A percentile compares a stretch with the other conserved stretches of the same genome.
Evolutionary conservation across 2,888 invertebrate species (phyloP).

Genomic region (Thalpophila matura): DNA sequence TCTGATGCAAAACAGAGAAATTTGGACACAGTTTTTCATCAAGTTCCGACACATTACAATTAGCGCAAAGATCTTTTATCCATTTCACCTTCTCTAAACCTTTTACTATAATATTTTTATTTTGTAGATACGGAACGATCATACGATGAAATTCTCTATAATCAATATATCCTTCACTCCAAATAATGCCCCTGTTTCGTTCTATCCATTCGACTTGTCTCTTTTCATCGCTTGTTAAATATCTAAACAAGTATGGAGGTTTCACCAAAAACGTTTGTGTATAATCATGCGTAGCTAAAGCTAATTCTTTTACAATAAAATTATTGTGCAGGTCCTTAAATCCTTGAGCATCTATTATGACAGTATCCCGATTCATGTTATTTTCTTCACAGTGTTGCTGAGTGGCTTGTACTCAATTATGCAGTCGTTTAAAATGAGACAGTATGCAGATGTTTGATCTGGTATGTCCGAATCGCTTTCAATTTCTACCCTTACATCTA

Average conservation of each 20-base stretch:
- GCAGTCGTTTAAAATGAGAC: conserved; percentile 17
- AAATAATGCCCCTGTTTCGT: conserved; percentile 13
- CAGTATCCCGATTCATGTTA: conserved; percentile 4
- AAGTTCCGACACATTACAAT: conserved; percentile 4
- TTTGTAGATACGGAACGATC: not conserved
- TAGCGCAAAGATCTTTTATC: not conserved
- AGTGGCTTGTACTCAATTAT: conserved; percentile 1
- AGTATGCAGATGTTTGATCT: conserved; percentile 17
- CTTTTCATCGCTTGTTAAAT: conserved; percentile 1
- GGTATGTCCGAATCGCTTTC: not conserved
- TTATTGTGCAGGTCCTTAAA: conserved; percentile 2
- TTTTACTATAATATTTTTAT: not conserved
- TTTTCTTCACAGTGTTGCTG: conserved; percentile 7
- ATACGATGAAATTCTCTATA: conserved; percentile 5
- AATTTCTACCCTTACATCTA: conserved; percentile 16
- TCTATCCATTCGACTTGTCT: conserved; percentile 4
- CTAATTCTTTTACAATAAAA: conserved; percentile 13
- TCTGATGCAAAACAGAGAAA: not conserved
- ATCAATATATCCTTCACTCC: conserved; percentile 6
- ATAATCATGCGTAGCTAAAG: not conserved
- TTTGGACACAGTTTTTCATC: not conserved
- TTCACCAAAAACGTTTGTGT: conserved; percentile 8
- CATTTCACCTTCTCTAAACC: not conserved
- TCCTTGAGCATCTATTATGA: conserved; percentile 8
- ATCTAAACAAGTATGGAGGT: not conserved